A percentile compares a stretch with the other conserved stretches of the same genome.
Evolutionary conservation across 2,797 vertebrate species (phyloP).

Genomic region (Pempheris klunzingeri): DNA sequence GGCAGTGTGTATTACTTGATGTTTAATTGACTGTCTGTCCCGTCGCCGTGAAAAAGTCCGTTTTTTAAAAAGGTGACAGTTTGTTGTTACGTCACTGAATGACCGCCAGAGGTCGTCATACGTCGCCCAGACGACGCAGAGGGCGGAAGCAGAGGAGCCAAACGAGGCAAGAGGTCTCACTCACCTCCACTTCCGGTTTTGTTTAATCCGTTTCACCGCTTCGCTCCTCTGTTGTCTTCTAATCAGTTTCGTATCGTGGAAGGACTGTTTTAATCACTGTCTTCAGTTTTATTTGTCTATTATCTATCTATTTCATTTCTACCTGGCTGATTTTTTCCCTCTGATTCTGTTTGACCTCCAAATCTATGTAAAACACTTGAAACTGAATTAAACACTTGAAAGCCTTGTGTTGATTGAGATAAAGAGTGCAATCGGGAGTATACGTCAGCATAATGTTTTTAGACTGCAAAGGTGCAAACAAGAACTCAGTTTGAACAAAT

Average conservation of each 20-base stretch:
- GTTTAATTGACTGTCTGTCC: neutral
- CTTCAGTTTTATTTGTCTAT: neutral
- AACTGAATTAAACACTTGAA: neutral
- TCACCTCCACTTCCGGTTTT: neutral
- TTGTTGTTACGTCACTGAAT: neutral
- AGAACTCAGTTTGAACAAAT: too few relatives aligned
- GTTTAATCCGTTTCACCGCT: neutral
- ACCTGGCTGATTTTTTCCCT: neutral
- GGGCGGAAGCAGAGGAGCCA: neutral
- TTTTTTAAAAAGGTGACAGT: neutral
- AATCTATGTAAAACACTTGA: neutral
- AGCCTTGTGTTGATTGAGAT: neutral
- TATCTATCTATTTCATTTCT: neutral
- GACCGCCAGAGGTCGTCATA: constrained; percentile 34
- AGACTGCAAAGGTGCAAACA: too few relatives aligned
- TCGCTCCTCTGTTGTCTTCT: neutral
- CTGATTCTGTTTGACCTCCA: neutral
- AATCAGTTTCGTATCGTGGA: neutral
- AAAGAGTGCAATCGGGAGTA: neutral
- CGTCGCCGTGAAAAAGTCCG: neutral
- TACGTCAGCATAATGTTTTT: too few relatives aligned
- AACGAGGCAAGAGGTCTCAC: neutral
- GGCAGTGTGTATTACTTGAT: neutral
- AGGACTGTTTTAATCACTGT: neutral
- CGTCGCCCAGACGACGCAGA: neutral